phyloP scores from a whole-genome alignment of 1,140 invertebrate species.

The Cydia splendana region DNA sequence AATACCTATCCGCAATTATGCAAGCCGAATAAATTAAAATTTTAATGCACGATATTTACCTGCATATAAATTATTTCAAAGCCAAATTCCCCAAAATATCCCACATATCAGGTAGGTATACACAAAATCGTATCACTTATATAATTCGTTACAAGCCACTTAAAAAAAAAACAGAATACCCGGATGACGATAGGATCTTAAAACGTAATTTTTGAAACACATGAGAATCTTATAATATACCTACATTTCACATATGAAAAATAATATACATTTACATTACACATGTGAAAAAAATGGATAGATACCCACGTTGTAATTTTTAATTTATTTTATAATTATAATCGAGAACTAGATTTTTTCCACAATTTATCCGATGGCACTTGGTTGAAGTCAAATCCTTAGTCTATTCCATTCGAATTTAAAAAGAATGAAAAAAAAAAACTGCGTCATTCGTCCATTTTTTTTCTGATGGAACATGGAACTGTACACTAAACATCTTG shows the following conservation, averaged over 20 bases:
- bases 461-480: no score
- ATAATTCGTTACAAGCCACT: neutral
- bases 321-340: slow-evolving; percentile 1
- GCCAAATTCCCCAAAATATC: neutral
- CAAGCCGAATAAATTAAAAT: no score
- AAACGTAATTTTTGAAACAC: neutral
- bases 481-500: no score
- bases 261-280: slow-evolving; percentile 1
- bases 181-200: neutral
- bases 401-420: neutral
- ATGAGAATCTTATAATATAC: slow-evolving; percentile 11
- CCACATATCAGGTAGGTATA: neutral
- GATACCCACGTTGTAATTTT: neutral
- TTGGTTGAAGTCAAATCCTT: neutral
- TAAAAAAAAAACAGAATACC: neutral
- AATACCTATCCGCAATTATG: no score
- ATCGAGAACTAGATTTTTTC: slow-evolving; percentile 17
- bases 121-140: slow-evolving; percentile 9
- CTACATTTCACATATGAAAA: neutral
- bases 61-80: no score
- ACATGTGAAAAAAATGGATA: neutral
- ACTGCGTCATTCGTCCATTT: no score
- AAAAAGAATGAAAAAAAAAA: neutral
- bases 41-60: no score
- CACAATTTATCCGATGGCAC: slow-evolving; percentile 17